Percentiles rank a stretch among this genome's conserved stretches.
Evolutionary conservation across 2,888 invertebrate genomes (phyloP).

Genomic region (Parelbella ahira): DNA sequence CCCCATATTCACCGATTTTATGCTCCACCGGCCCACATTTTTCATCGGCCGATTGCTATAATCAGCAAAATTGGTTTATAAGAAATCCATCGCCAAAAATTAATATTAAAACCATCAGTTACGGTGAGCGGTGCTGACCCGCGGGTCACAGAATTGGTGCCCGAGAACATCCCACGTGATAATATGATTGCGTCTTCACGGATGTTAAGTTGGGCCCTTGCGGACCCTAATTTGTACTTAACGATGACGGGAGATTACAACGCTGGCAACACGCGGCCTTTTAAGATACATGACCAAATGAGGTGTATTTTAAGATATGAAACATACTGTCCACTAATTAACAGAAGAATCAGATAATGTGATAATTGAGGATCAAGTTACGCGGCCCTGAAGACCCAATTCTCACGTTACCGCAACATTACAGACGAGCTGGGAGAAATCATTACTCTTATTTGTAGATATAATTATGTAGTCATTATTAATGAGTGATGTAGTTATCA

Average conservation of each 20-base stretch:
- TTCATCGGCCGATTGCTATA: constrained; percentile 21
- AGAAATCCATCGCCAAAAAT: constrained; percentile 26
- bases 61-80: constrained; percentile 20
- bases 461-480: too few species aligned
- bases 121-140: constrained; percentile 20
- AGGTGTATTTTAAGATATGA: too few species aligned
- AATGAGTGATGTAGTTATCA: too few species aligned
- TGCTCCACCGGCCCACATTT: constrained; percentile 11
- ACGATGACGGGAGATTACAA: constrained; percentile 16
- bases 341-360: too few species aligned
- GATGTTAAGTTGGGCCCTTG: constrained; percentile 8
- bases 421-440: too few species aligned
- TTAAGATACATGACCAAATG: too few species aligned
- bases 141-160: constrained; percentile 26
- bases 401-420: constrained; percentile 10
- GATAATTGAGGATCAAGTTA: too few species aligned
- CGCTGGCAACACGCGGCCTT: too few species aligned
- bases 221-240: constrained; percentile 17
- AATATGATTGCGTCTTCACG: constrained; percentile 18
- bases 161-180: constrained; percentile 20
- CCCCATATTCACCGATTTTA: constrained; percentile 17
- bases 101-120: constrained; percentile 22
- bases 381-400: constrained; percentile 7
- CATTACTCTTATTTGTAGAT: too few species aligned
- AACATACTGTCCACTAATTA: too few species aligned